Evolutionary conservation across 2,113 vertebrate species (phyloP).

Genomic region (Burhinus bistriatus): DNA sequence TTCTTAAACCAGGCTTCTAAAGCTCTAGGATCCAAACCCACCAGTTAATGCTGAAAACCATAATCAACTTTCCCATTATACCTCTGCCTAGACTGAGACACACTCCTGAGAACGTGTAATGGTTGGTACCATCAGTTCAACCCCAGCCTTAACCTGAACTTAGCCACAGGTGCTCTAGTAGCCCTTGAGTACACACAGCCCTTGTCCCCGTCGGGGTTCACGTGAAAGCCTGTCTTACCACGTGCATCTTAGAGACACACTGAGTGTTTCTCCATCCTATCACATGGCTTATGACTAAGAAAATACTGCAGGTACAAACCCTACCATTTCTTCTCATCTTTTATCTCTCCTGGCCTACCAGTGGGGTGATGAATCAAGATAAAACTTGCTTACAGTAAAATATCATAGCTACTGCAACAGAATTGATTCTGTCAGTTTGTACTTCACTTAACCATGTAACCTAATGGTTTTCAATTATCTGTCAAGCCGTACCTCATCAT

Average conservation of each 20-base stretch:
- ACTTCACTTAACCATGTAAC: background rate
- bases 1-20: background rate
- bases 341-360: background rate
- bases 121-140: background rate
- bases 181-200: background rate
- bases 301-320: background rate
- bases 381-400: background rate
- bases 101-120: rapidly evolving
- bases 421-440: background rate
- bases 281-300: background rate
- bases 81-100: background rate
- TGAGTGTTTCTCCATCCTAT: background rate
- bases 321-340: background rate
- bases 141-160: background rate
- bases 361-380: background rate
- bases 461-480: background rate
- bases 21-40: background rate
- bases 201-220: background rate
- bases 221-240: background rate
- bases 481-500: background rate
- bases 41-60: background rate
- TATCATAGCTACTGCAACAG: background rate
- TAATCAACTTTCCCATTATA: background rate
- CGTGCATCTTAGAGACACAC: background rate
- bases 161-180: background rate